Conservation (phyloP, 2,797 vertebrate species). For the Hapalemur alaotrensis region DNA sequence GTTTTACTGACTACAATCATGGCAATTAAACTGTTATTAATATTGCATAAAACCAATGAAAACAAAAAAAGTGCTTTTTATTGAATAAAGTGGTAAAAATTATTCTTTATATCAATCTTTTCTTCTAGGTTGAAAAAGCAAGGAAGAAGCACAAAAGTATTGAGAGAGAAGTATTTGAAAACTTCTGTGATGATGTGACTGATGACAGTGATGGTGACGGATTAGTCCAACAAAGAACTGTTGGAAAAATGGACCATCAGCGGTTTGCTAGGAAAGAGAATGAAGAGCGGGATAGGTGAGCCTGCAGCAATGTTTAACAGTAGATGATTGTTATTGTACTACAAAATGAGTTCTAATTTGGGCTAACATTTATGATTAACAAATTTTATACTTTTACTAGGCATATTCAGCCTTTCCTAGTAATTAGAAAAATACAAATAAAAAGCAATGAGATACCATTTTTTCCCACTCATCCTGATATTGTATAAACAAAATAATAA, state of each 20-base stretch:
- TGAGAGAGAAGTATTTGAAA: neutral
- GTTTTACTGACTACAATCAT: neutral
- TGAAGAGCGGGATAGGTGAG: conserved; percentile 60
- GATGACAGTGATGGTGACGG: conserved; percentile 24
- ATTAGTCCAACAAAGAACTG: neutral
- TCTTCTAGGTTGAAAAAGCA: conserved; percentile 84
- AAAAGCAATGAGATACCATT: neutral
- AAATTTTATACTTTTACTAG: neutral
- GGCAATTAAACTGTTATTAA: neutral
- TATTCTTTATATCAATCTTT: conserved; percentile 34
- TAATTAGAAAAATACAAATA: neutral
- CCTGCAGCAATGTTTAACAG: neutral
- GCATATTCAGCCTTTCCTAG: neutral
- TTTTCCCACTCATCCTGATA: neutral
- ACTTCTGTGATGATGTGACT: neutral
- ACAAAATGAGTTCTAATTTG: neutral
- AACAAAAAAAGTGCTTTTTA: neutral
- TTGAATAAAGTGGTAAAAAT: conserved; percentile 38
- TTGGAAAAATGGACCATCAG: neutral
- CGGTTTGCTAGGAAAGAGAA: neutral
- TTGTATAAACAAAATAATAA: neutral
- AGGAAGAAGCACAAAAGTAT: conserved; percentile 60
- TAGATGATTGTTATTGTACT: neutral
- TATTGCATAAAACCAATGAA: conserved; percentile 4
- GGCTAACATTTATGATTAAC: neutral